These are phyloP conservation scores for Rhopilema esculentum DNA, from an alignment of 30 jellyfish, hydroid and myxozoan species.

Conservation along the genomic window DNA sequence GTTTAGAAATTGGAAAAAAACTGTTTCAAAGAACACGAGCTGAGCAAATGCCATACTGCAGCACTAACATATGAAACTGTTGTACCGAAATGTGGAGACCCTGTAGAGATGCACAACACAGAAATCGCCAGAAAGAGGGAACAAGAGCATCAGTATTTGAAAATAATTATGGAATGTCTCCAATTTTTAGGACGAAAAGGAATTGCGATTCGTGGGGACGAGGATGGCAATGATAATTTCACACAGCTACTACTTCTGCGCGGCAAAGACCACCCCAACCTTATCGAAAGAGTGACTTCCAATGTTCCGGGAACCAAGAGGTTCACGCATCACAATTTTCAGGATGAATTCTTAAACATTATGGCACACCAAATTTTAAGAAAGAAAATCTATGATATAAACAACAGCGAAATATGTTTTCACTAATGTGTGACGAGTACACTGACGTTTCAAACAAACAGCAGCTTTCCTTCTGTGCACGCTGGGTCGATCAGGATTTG, in stretches of 20 bases:
- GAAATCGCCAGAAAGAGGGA: background rate
- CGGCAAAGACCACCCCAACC: background rate
- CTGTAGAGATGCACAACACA: background rate
- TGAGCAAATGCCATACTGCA: no score
- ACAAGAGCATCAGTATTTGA: background rate
- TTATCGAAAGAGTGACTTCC: background rate
- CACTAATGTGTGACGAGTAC: constrained; percentile 63
- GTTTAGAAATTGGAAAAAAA: background rate
- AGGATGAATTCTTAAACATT: constrained; percentile 53
- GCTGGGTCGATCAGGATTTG: constrained; percentile 47
- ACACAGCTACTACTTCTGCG: background rate
- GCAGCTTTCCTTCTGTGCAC: constrained; percentile 32
- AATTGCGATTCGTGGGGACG: background rate
- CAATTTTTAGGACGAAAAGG: background rate
- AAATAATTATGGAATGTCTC: background rate
- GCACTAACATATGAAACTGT: background rate
- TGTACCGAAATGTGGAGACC: background rate
- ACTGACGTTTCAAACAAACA: constrained; percentile 58
- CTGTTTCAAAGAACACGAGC: background rate
- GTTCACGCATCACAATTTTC: constrained; percentile 61
- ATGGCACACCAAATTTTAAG: background rate
- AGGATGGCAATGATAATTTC: background rate
- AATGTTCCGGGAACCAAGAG: constrained; percentile 4
- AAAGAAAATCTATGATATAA: background rate
- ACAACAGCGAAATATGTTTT: background rate